These are phyloP conservation scores for Sphaerophoria taeniata DNA, from an alignment of 2,888 invertebrate species.

Conservation along the genomic window DNA sequence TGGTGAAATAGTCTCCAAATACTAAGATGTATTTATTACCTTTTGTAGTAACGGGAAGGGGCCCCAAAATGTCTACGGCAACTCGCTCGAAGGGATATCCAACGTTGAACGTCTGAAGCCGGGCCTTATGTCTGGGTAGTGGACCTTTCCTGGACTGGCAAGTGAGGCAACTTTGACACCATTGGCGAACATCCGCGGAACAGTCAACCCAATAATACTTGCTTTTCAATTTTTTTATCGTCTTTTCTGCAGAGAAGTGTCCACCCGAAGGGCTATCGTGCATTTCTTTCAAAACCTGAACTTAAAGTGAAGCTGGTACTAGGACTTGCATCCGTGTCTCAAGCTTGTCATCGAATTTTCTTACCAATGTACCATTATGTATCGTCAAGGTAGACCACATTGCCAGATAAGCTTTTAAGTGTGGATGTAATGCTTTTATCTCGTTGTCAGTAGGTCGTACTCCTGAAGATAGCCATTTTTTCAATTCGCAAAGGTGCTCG, in stretches of 20 bases:
- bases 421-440: not conserved
- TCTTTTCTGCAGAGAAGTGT: constrained; percentile 19
- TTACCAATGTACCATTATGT: not conserved
- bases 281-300: not conserved
- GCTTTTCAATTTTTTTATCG: not conserved
- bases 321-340: not conserved
- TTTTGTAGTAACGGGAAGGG: constrained; percentile 1
- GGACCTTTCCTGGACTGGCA: not conserved
- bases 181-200: not conserved
- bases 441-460: not conserved
- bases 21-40: constrained; percentile 8
- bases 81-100: constrained; percentile 2
- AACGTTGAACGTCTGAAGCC: not conserved
- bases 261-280: not conserved
- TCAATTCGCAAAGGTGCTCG: not conserved
- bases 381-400: not conserved
- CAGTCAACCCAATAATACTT: constrained; percentile 11
- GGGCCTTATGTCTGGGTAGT: not conserved
- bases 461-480: not conserved
- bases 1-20: not conserved
- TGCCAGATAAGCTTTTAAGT: not conserved
- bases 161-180: not conserved
- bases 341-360: not conserved
- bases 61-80: not conserved
- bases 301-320: not conserved